A percentile compares a stretch with the other conserved stretches of the same genome.
Conservation (phyloP, 2,797 vertebrate species). For the Morus bassanus region DNA sequence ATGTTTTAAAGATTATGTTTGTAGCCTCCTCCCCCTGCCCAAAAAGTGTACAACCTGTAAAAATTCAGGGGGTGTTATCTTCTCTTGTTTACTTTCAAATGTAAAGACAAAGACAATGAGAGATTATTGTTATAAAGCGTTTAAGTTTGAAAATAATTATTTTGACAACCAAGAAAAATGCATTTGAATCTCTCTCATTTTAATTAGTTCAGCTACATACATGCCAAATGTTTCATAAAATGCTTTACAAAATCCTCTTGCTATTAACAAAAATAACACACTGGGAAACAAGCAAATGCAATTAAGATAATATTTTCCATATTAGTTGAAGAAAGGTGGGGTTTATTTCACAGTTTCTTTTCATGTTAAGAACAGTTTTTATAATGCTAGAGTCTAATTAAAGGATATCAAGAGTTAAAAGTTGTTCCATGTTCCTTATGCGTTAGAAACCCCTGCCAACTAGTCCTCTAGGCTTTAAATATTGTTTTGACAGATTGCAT, state of each 20-base stretch:
- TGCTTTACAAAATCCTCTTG: background rate
- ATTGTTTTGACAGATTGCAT: conserved; percentile 83
- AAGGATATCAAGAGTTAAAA: conserved; percentile 87
- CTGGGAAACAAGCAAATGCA: background rate
- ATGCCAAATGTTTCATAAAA: conserved; percentile 5
- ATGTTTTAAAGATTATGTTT: background rate
- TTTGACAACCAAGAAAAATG: conserved; percentile 23
- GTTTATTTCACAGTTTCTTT: background rate
- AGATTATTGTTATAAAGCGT: background rate
- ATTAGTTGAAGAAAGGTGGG: background rate
- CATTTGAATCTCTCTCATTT: conserved; percentile 5
- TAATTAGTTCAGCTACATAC: conserved; percentile 47
- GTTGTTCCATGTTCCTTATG: conserved; percentile 79
- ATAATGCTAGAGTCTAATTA: conserved; percentile 60
- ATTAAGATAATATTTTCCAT: background rate
- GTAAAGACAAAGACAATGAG: background rate
- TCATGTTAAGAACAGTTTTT: background rate
- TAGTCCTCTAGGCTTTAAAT: conserved; percentile 88
- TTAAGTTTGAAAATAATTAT: conserved; percentile 18
- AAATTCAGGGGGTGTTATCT: background rate
- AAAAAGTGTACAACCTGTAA: background rate
- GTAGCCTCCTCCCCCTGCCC: background rate
- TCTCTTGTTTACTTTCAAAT: background rate
- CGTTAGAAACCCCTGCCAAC: conserved; percentile 81
- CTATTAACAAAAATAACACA: background rate